Base-by-base conservation (phyloP, 2,888 invertebrate genomes). In the Syritta pipiens region DNA sequence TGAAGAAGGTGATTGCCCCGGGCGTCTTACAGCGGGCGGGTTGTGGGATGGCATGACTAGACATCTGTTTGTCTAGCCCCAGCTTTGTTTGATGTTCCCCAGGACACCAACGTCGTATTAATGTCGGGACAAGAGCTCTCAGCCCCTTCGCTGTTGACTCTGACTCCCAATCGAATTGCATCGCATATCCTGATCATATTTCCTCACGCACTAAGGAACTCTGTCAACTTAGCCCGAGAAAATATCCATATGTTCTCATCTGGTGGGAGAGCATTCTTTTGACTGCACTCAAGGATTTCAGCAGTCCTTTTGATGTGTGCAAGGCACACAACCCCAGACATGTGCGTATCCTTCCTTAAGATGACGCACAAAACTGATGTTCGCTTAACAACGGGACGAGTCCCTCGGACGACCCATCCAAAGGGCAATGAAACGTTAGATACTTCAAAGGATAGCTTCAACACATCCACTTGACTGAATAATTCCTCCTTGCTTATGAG, bases 351-450 rank as follows among this genome's bases (percentile, higher is more conserved):
- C 68, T 60, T 59, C 67, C 55, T 48, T 12, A 75, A 62, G 68
- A 55, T 55, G 60, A 75, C 60, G 75, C 68, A 68, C 68, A 75
- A 67, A 68, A 49, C 62, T 20, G 32, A 49, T 42, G 44, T 37
- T 59, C 35, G 24, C 35, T 40, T 30, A 12, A 51, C 6, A 59
- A 9, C 6, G 17, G 4, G 19, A 40, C 1, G 3, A 22, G 19
- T 10, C n/a, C n/a, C n/a, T n/a, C n/a, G n/a, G n/a, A n/a, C n/a
- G 24, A 42, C 51, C 67, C 60, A 67, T 79, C 62, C 28, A 74
- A 67, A 74, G 79, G 60, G 67, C 67, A 79, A 77, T 79, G 72
- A 79, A 67, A 67, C 67, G 60, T 62, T 62, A 79, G 67, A 67
- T 67, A 76, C 79, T 72, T 79, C 79, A 79, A 74, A 79, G 79